Evolutionary conservation across 2,113 vertebrate species (phyloP), one percentile per base, ranked within the genome.

Genomic region (Verasper variegatus): DNA sequence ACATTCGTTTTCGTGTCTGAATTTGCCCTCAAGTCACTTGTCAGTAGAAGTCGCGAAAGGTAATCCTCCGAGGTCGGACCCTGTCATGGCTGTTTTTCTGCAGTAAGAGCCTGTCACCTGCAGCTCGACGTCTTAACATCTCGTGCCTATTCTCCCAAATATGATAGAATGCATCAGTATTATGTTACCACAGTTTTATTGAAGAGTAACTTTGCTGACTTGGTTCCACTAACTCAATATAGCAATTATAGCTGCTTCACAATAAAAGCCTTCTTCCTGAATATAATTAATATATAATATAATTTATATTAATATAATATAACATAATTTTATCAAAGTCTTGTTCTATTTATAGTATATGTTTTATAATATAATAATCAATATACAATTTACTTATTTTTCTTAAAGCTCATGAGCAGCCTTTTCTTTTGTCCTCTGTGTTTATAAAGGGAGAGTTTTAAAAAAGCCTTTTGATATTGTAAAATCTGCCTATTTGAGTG

Each of bases 1-100:
- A 66, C 58, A 59, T 71, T 21, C 57, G 13, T 64, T 68, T 81
- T 67, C 10, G 40, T 68, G 23, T 76, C 42, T 59, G 72, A 79
- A 54, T 20, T 52, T 18, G 45, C 40, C 68, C 56, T 51, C 3
- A 1, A 24, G 70, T 59, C 37, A 64, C 37, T 69, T 71, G 66
- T 79, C 26, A 47, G 71, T 71, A 23, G 37, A 68, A 64, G 57
- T 63, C 23, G 26, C 49, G 7, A 18, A 18, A 24, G 35, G 2
- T 20, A 58, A 24, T 60, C 63, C 66, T 60, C 10, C 18, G 18
- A 49, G 18, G 55, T n/a, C 5, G 2, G 70, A 73, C 45, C 35
- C 60, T 45, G 23, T 45, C 9, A 15, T 47, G 40, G 51, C 13
- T 11, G 17, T 18, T 82, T 49, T 52, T 76, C 40, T 59, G 14